Conservation (phyloP, 2,888 invertebrate species). For the Sialis lutaria region DNA sequence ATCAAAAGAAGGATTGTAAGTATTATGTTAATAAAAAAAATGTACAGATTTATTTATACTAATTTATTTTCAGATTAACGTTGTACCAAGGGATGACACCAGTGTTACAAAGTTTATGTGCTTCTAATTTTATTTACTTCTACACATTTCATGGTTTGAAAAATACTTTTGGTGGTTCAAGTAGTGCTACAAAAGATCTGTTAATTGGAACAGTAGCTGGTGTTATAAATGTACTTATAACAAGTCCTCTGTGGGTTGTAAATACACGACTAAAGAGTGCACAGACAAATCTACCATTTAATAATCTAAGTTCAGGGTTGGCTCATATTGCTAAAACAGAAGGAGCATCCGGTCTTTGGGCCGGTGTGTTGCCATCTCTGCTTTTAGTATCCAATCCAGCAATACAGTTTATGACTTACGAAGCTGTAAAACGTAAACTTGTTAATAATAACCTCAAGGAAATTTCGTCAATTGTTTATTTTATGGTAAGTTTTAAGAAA, state of each 20-base stretch:
- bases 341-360: conserved; percentile 63
- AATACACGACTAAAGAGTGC: conserved; percentile 61
- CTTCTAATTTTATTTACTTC: conserved; percentile 90
- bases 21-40: conserved; percentile 12
- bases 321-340: conserved; percentile 52
- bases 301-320: conserved; percentile 41
- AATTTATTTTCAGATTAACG: conserved; percentile 28
- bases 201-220: conserved; percentile 64
- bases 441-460: conserved; percentile 7
- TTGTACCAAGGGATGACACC: conserved; percentile 68
- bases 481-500: not conserved
- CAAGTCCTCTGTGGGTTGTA: conserved; percentile 85
- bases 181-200: conserved; percentile 47
- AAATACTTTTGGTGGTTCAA: conserved; percentile 21
- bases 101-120: conserved; percentile 66
- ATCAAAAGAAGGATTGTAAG: conserved; percentile 38
- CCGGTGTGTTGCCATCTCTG: conserved; percentile 69
- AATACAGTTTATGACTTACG: conserved; percentile 85
- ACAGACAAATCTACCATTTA: conserved; percentile 17
- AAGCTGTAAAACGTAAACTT: conserved; percentile 59
- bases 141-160: conserved; percentile 80
- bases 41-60: not conserved
- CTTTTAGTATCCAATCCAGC: conserved; percentile 78
- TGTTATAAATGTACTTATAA: conserved; percentile 64
- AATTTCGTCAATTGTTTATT: not conserved